Evolutionary conservation across 2,888 invertebrate species (phyloP), one percentile per base, ranked within the genome.

Genomic region (Drosophila nigricruria): DNA sequence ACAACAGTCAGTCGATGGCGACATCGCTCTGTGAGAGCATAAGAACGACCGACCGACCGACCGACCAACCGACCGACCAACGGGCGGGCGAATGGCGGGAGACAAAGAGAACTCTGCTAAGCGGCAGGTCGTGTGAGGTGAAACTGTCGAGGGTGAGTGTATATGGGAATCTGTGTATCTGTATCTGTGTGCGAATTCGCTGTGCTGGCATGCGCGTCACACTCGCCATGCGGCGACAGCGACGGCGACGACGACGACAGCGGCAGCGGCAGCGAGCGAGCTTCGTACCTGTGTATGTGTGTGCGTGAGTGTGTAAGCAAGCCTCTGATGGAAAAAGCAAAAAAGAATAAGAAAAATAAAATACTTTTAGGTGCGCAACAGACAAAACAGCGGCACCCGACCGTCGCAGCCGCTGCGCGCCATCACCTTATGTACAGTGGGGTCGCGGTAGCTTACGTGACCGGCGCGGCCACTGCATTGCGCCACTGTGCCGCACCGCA

Each of bases 171-270:
- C 16, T 10, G 27, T 50, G 12, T 38, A 27, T 66, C 38, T 73
- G 43, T 62, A 53, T 70, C 27, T 67, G 67, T 83, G 69, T 78
- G 63, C 58, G 64, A 77, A 79, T 77, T 79, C 77, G 77, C 80
- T 81, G 81, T 81, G 75, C 79, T 83, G 79, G 85, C 81, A 84
- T 85, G 82, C 85, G 82, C 79, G 79, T 77, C 81, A 73, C 77
- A 67, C 70, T 73, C 73, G 64, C 65, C 75, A 77, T 79, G 76
- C 70, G 76, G 78, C n/a, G n/a, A n/a, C n/a, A n/a, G n/a, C 62
- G 72, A 42, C 60, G 34, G 56, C 43, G 50, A 8, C 50, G 16
- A 58, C 57, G 42, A 40, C 49, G 56, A 61, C 40, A 47, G 30
- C 14, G 16, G 18, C 27, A 58, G 34, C 3, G 34, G 20, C 14